Evolutionary conservation across 1,140 invertebrate species (phyloP).

Genomic region (Cydia splendana): DNA sequence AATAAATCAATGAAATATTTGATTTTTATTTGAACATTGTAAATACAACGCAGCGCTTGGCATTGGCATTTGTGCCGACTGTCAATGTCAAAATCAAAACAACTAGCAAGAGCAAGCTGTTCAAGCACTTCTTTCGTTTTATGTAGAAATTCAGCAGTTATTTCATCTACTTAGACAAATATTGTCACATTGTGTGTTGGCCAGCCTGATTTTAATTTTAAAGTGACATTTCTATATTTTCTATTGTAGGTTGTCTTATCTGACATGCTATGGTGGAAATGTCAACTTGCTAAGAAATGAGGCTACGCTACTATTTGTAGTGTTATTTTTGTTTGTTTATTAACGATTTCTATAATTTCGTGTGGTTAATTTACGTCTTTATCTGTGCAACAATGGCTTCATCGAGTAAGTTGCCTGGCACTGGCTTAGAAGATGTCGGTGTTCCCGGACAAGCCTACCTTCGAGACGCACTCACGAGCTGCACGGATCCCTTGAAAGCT

Average conservation of each 20-base stretch:
- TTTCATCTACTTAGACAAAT: background rate
- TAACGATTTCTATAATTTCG: background rate
- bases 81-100: background rate
- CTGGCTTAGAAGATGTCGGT: conserved; percentile 92
- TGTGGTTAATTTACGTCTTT: background rate
- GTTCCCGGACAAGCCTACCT: conserved; percentile 94
- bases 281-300: background rate
- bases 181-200: background rate
- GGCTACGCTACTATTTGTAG: background rate
- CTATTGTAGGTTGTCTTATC: too few relatives aligned
- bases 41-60: background rate
- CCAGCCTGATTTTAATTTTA: conserved; percentile 4
- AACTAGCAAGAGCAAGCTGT: background rate
- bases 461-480: conserved; percentile 95
- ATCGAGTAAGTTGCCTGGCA: conserved; percentile 73
- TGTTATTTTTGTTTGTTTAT: conserved; percentile 14
- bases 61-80: conserved; percentile 35
- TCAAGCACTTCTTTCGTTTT: background rate
- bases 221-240: background rate
- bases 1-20: conserved; percentile 1
- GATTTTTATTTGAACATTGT: background rate
- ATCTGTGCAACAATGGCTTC: conserved; percentile 61
- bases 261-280: background rate
- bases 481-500: conserved; percentile 96
- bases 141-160: background rate